These are phyloP conservation scores for Istiophorus platypterus DNA, from an alignment of 2,113 vertebrate genomes.

Conservation along the genomic window DNA sequence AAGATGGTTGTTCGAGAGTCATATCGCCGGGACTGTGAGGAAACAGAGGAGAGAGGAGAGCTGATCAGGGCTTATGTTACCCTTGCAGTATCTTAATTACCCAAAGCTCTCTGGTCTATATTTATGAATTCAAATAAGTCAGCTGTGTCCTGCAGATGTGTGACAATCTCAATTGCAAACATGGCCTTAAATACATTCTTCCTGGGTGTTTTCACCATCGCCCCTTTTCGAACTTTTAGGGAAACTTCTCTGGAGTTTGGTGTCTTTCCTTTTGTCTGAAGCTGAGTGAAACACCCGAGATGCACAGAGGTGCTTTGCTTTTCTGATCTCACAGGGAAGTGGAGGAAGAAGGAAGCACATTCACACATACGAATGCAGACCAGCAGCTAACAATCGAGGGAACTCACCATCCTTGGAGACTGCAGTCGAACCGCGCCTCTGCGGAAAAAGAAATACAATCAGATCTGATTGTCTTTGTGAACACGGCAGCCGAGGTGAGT, in stretches of 20 bases:
- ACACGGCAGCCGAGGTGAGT: too few species aligned
- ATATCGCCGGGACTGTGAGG: constrained; percentile 50
- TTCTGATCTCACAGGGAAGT: neutral
- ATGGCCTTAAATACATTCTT: too few species aligned
- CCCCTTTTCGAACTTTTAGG: too few species aligned
- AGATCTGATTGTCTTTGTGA: rapidly evolving
- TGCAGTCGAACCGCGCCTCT: neutral
- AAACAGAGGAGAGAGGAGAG: neutral
- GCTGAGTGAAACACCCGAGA: too few species aligned
- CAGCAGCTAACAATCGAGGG: neutral
- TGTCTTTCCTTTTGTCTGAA: too few species aligned
- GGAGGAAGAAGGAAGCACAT: neutral
- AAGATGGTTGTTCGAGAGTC: constrained; percentile 63
- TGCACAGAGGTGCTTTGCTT: neutral
- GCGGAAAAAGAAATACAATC: neutral
- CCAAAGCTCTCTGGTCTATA: too few species aligned
- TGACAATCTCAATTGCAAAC: neutral
- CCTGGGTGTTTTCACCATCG: too few species aligned
- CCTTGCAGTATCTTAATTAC: too few species aligned
- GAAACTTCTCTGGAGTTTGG: too few species aligned
- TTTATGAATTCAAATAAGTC: too few species aligned
- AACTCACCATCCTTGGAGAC: constrained; percentile 45
- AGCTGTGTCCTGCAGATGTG: neutral
- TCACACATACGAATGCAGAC: neutral
- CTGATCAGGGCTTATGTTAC: neutral